Base-by-base conservation (phyloP, 1,140 invertebrate genomes). In the Musca domestica region DNA sequence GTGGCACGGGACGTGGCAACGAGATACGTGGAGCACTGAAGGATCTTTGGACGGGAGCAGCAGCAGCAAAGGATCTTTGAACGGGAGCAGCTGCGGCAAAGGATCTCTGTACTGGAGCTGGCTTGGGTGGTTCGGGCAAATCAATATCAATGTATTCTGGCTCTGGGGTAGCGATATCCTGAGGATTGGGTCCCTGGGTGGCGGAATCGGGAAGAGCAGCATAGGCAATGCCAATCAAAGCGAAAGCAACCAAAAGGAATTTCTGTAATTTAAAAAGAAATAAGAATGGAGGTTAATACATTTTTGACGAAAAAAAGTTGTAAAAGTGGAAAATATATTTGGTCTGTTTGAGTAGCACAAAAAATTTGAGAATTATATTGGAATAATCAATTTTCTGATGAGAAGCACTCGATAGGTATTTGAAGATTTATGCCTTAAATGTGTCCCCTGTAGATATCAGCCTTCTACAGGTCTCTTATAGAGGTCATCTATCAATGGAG, bases 101-200 rank as follows among this genome's bases (percentile, higher is more conserved):
- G 15, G 67, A 30, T 56, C 54, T 69, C 3, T 27, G 58, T 23
- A 30, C 27, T 61, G 54, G 64, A 3, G 58, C 52, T 51, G 68
- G 61, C 27, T 67, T 6, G 46, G 67, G 48, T 22, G 78, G 76
- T 17, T 73, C 74, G 6, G 71, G 71, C 25, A 67, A 34, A 63
- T 81, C 78, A 25, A 81, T 81, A 52, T 81, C 78, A 69, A 81
- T 81, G 69, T 81, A 81, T 68, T 81, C 78, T 20, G 78, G 78
- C 68, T 81, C 78, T 2, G 78, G 78, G 67, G 78, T 81, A 34
- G 78, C 78, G 69, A 81, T 81, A 56, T 81, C 78, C 72, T 81
- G 78, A 0, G 78, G 78, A 69, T 81, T 81, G 61, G 78, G 78
- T 65, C 78, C 78, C 70, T 81, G 78, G 52, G 78, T 81, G 15